Evolutionary conservation across 1,140 invertebrate species (phyloP).

Genomic region (Apis dorsata): DNA sequence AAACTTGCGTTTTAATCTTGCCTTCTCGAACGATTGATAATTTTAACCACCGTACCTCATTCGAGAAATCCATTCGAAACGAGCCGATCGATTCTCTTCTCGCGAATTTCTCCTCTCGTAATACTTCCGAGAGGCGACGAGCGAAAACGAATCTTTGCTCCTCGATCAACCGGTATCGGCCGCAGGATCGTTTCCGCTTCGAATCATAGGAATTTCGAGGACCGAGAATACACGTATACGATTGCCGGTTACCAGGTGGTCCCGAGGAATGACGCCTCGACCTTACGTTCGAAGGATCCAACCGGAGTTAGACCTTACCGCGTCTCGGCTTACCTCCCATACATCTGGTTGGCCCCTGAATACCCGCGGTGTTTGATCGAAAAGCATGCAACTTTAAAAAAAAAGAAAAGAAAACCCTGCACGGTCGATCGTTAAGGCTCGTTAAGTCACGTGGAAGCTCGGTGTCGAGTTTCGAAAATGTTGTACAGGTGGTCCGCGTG

Average conservation of each 20-base stretch:
- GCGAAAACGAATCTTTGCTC: no score
- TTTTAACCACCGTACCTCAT: not conserved
- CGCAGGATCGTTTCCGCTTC: conserved; percentile 25
- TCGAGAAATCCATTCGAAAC: not conserved
- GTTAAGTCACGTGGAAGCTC: conserved; percentile 46
- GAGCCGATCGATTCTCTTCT: not conserved
- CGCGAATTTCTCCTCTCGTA: no score
- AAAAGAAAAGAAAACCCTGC: conserved; percentile 15
- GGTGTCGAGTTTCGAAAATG: conserved; percentile 58
- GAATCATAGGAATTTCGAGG: conserved; percentile 46
- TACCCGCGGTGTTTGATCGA: conserved; percentile 36
- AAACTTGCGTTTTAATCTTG: no score
- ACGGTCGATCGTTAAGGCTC: not conserved
- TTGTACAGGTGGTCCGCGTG: conserved; percentile 40
- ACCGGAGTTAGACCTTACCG: conserved; percentile 19
- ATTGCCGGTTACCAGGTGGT: conserved; percentile 59
- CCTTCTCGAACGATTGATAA: no score
- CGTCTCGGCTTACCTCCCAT: conserved; percentile 57
- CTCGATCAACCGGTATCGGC: not conserved
- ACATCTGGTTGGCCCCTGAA: conserved; percentile 33
- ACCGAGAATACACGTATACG: conserved; percentile 24
- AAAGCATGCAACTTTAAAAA: conserved; percentile 44
- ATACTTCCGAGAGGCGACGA: no score
- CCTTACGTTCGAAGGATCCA: conserved; percentile 42
- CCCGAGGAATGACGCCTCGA: conserved; percentile 40